Evolutionary conservation across 2,797 vertebrate species (phyloP), one percentile per base, ranked within the genome.

Genomic region (Chelonia mydas): DNA sequence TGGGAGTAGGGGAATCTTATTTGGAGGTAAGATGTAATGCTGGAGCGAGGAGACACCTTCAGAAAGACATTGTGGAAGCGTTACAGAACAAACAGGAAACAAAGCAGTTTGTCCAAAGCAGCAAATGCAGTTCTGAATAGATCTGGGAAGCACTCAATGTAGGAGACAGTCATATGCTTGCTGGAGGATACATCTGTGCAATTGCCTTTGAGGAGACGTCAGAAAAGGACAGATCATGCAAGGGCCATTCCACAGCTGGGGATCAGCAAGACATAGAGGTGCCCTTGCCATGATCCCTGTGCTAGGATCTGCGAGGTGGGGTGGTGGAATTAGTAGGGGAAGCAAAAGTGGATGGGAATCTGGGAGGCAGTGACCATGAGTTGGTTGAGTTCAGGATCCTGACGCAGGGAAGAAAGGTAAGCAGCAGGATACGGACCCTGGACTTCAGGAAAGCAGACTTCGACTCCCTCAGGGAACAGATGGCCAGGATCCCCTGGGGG

Each of bases 191-290:
- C 10, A 1, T 15, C 59, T 33, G 59, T 61, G 59, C 59, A 61
- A 1, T 33, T 6, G 6, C 59, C 59, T 61, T 72, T 72, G 68
- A 37, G 37, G 72, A 45, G 19, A 47, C 4, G 12, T 49, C 1
- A n/a, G 0, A 41, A 1, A n/a, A 31, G 55, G 74, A 31, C 55
- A 88, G 28, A 85, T 50, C 72, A 15, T 78, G 61, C 79, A 53
- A 45, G 2, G 41, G 25, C 61, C 88, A 57, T 79, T 51, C 53
- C 3, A 1, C 1, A 92, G 74, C 31, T 57, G 68, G 68, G 3
- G 68, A 50, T 50, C 76, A 78, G 1, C 47, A 50, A 81, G 61
- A 25, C 17, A 41, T 27, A 53, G 0, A 0, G 2, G 4, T 86
- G 76, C 80, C 53, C 61, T 45, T 59, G 85, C 89, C 61, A 5